These are phyloP conservation scores for Platysteira castanea DNA, from an alignment of 2,113 vertebrate species.

Conservation along the genomic window DNA sequence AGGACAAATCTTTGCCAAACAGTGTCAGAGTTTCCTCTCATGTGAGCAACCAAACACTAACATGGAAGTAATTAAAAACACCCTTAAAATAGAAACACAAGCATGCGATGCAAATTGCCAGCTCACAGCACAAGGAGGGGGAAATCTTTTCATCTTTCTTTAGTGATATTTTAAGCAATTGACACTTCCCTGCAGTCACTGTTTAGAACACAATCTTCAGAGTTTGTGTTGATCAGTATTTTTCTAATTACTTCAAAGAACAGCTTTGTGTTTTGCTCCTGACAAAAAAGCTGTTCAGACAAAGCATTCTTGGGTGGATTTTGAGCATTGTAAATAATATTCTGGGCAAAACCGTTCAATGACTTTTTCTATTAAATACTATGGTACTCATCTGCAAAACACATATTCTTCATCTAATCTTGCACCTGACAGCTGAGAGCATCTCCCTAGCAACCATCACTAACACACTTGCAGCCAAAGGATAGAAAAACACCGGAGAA, in stretches of 20 bases:
- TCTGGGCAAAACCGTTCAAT: not conserved
- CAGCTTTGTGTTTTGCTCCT: not conserved
- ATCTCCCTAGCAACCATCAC: slow-evolving; percentile 5
- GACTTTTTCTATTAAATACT: not conserved
- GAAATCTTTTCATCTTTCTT: not conserved
- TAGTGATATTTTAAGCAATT: not conserved
- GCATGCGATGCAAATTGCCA: not conserved
- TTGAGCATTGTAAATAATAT: not conserved
- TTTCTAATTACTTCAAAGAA: not conserved
- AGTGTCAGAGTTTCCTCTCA: slow-evolving; percentile 11
- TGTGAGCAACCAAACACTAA: not conserved
- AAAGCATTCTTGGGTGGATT: not conserved
- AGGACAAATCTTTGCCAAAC: not conserved
- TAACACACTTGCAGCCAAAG: not conserved
- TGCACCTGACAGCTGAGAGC: not conserved
- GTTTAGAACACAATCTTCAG: not conserved
- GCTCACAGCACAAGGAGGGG: not conserved
- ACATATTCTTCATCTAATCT: not conserved
- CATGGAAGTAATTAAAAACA: slow-evolving; percentile 49
- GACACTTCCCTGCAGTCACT: not conserved
- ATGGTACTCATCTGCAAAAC: not conserved
- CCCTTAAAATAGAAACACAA: not conserved
- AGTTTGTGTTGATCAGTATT: not conserved
- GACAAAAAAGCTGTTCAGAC: not conserved
- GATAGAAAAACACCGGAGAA: not conserved